Evolutionary conservation across 2,113 vertebrate species (phyloP), one percentile per base, ranked within the genome.

Genomic region (Etia nguti): DNA sequence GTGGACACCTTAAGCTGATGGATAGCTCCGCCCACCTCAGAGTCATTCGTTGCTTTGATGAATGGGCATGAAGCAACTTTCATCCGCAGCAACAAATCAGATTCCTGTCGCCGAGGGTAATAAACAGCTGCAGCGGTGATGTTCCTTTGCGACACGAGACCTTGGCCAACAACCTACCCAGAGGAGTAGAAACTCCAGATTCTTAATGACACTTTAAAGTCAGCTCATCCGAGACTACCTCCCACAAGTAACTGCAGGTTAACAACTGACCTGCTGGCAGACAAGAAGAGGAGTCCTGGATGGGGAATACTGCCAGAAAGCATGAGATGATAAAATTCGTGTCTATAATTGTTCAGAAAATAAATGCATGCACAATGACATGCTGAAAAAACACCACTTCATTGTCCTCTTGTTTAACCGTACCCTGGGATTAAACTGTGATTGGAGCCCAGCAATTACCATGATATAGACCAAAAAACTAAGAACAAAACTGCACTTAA

Each of bases 31-130:
- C 89, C 90, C 82, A 84, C 41, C 73, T 82, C 15, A 70, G 59
- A 84, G 86, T 56, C 83, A 92, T 94, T 92, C 82, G 86, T 95
- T 22, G 20, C 52, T 84, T 56, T 96, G 93, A 96, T 93, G 79
- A 92, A 96, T 92, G 86, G 77, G 60, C 3, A 8, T 29, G n/a
- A 73, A 46, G 88, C 29, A 16, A 81, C 80, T 90, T 88, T 70
- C 80, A 82, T 75, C 38, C 34, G 24, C 85, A 79, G 82, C 52
- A 18, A 68, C 43, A 60, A 90, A 93, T 92, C 57, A 9, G 55
- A 86, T 75, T 46, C 55, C 85, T 86, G 93, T 86, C 90, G 22
- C 68, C n/a, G 50, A 54, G 43, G 83, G 85, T 91, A 93, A 96
- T 88, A 48, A 90, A 94, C 84, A 15, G 79, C 36, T 18, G 41